Percentiles rank a stretch among this genome's conserved stretches.
phyloP scores from a whole-genome alignment of 2,888 invertebrate species.

The Drosophila anceps region DNA sequence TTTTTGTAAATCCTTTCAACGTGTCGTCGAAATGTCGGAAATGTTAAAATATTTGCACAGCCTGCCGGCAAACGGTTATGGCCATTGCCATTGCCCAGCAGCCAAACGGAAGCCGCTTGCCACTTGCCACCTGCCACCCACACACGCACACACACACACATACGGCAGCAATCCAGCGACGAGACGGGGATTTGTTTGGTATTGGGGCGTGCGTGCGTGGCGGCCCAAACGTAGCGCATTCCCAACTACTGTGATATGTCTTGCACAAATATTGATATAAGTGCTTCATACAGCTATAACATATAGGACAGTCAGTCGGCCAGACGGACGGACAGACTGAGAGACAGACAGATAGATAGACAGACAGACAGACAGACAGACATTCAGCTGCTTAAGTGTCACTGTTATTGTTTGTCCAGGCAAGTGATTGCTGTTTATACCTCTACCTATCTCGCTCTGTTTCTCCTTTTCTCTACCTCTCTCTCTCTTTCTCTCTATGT shows the following conservation, averaged over 20 bases:
- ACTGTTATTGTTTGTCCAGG: slow-evolving; percentile 67
- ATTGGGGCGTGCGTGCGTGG: slow-evolving; percentile 62
- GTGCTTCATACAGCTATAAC: slow-evolving; percentile 32
- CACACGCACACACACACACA: not conserved
- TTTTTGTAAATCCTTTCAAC: slow-evolving; percentile 82
- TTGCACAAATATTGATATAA: slow-evolving; percentile 68
- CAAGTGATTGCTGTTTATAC: slow-evolving; percentile 73
- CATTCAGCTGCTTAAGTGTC: slow-evolving; percentile 63
- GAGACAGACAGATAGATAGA: slow-evolving; percentile 1
- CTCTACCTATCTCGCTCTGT: not conserved
- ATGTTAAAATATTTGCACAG: slow-evolving; percentile 82
- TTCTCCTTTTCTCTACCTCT: not conserved
- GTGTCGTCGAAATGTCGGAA: slow-evolving; percentile 78
- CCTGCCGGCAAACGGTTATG: slow-evolving; percentile 45
- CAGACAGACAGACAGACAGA: not conserved
- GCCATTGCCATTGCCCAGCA: slow-evolving; percentile 23
- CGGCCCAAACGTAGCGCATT: slow-evolving; percentile 24
- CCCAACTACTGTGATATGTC: slow-evolving; percentile 62
- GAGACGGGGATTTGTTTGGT: slow-evolving; percentile 44
- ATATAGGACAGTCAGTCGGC: slow-evolving; percentile 8
- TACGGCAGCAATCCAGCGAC: not conserved
- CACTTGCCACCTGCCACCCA: slow-evolving; percentile 11
- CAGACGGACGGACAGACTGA: not conserved
- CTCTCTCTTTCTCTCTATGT: not conserved
- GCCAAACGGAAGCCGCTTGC: slow-evolving; percentile 35